A percentile compares a stretch with the other conserved stretches of the same genome.
These are phyloP conservation scores for Aspidapion aeneum DNA, from an alignment of 2,888 invertebrate genomes.

Conservation along the genomic window DNA sequence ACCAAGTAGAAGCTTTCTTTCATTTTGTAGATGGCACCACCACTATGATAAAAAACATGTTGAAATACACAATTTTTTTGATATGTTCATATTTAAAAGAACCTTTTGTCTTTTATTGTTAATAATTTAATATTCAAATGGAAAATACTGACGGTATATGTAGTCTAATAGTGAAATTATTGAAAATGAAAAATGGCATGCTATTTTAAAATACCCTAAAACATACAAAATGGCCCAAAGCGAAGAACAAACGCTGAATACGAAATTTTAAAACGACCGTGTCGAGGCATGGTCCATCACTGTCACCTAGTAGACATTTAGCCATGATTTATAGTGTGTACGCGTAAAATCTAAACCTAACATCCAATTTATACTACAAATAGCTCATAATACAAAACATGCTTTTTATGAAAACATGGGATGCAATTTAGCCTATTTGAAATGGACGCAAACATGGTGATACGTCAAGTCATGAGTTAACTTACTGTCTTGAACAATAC, in stretches of 20 bases:
- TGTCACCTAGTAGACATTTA: conserved; percentile 27
- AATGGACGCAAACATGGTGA: neutral
- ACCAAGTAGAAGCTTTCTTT: too few species aligned
- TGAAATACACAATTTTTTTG: too few species aligned
- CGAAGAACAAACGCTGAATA: conserved; percentile 27
- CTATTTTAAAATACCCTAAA: conserved; percentile 25
- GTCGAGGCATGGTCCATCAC: conserved; percentile 25
- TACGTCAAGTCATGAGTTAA: neutral
- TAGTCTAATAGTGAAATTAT: conserved; percentile 28
- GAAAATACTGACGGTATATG: too few species aligned
- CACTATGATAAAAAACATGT: too few species aligned
- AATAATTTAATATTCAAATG: too few species aligned
- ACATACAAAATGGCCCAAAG: conserved; percentile 23
- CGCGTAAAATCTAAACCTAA: conserved; percentile 28
- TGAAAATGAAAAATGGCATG: conserved; percentile 26
- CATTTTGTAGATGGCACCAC: too few species aligned
- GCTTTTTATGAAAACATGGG: neutral
- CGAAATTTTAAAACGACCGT: conserved; percentile 25
- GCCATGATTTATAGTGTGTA: conserved; percentile 27
- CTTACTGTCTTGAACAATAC: neutral
- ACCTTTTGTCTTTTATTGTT: too few species aligned
- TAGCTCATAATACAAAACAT: conserved; percentile 22
- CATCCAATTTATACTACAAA: conserved; percentile 29
- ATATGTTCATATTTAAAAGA: too few species aligned
- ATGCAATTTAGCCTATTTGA: neutral